A percentile compares a stretch with the other conserved stretches of the same genome.
phyloP scores from a whole-genome alignment of 2,797 vertebrate genomes.

The Lateolabrax maculatus region DNA sequence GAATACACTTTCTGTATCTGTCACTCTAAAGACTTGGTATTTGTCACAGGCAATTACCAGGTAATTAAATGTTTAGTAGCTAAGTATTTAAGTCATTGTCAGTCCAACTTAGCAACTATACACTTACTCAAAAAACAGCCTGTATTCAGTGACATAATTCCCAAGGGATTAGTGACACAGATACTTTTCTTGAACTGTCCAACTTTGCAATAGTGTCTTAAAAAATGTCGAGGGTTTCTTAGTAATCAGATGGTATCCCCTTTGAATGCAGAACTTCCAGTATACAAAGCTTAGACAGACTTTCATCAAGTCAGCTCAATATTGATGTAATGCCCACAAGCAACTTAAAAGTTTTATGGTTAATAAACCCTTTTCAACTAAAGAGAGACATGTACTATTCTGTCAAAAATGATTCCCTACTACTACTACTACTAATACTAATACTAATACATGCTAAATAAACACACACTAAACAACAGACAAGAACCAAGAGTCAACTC shows the following conservation, averaged over 20 bases:
- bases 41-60: not conserved
- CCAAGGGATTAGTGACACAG: conserved; percentile 1
- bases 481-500: not conserved
- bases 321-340: conserved; percentile 11
- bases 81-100: not conserved
- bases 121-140: not conserved
- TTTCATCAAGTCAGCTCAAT: conserved; percentile 23
- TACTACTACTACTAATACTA: too few species aligned
- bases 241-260: conserved; percentile 1
- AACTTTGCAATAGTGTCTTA: not conserved
- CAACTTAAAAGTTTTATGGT: conserved; percentile 5
- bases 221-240: not conserved
- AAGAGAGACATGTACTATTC: not conserved
- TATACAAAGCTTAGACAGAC: not conserved
- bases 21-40: not conserved
- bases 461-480: not conserved
- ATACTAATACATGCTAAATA: not conserved
- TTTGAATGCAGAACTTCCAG: conserved; percentile 6
- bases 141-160: conserved; percentile 9
- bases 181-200: not conserved
- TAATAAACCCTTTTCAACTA: conserved; percentile 8
- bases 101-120: not conserved
- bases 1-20: not conserved
- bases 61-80: conserved; percentile 16
- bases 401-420: not conserved